A percentile compares a stretch with the other conserved stretches of the same genome.
Evolutionary conservation across 1,140 invertebrate genomes (phyloP).

Genomic region (Hycleus phaleratus): DNA sequence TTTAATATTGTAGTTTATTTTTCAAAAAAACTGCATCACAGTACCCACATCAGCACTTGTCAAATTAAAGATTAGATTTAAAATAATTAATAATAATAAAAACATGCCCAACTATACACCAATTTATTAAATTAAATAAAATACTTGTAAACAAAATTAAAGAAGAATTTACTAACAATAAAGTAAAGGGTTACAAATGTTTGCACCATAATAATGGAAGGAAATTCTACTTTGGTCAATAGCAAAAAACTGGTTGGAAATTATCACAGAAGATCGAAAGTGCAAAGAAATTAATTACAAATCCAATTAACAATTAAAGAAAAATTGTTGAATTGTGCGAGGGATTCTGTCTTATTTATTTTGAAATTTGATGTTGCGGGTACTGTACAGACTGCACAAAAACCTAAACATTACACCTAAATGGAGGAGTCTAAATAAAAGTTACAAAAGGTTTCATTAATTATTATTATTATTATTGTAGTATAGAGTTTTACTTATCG

Average conservation of each 20-base stretch:
- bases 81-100: constrained; percentile 11
- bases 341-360: background rate
- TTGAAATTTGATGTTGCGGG: constrained; percentile 24
- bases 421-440: constrained; percentile 30
- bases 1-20: constrained; percentile 31
- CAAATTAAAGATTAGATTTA: constrained; percentile 4
- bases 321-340: background rate
- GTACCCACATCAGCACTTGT: constrained; percentile 37
- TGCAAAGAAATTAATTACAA: background rate
- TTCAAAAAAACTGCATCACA: constrained; percentile 35
- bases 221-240: constrained; percentile 12
- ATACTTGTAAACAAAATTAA: constrained; percentile 5
- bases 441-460: constrained; percentile 32
- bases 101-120: background rate
- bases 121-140: too few relatives aligned
- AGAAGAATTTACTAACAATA: background rate
- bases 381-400: constrained; percentile 31
- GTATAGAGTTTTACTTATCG: constrained; percentile 34
- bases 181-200: constrained; percentile 1
- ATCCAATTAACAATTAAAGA: constrained; percentile 4
- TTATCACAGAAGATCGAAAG: constrained; percentile 11
- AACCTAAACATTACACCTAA: constrained; percentile 28
- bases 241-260: background rate
- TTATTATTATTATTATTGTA: too few relatives aligned
- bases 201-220: constrained; percentile 5